Evolutionary conservation across 2,797 vertebrate species (phyloP), one percentile per base, ranked within the genome.

Genomic region (Danio choprae): DNA sequence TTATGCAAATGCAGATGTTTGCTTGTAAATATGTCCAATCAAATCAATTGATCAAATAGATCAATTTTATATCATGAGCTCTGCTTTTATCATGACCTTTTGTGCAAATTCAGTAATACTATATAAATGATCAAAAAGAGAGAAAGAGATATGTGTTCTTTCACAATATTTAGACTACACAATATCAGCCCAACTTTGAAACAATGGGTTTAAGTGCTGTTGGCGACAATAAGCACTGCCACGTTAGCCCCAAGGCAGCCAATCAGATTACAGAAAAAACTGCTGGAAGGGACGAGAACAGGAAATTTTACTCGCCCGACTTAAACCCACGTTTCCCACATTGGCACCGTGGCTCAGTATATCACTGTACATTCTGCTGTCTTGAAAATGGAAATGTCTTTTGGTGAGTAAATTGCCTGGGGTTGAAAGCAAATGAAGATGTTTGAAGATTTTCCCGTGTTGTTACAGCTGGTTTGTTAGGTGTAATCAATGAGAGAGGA

Each of bases 401-500:
- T 20, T 50, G 8, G 9, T 50, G 64, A 68, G 44, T 20, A 55
- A 53, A 68, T 56, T 68, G 76, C 18, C 56, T 22, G 7, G 6
- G 46, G 67, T 38, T 51, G 67, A 79, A 10, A 71, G 48, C 68
- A 79, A 79, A 79, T 79, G 16, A 72, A 79, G 68, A 63, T 43
- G 51, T 74, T 80, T 65, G 80, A 51, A 74, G 22, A 75, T 5
- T 2, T 76, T 58, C 74, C 68, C 43, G 3, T 79, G 67, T 81
- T 83, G 84, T 84, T 77, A 79, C 56, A 78, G 78, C 73, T 71
- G 18, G 59, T 63, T 70, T 83, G 65, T 82, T 85, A 76, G 63
- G 75, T 41, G 76, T 70, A 85, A 86, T 84, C 64, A 86, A 60
- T 84, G 81, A 74, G 79, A 70, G 78, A 81, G 68, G 80, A 79